These are phyloP conservation scores for Trachelus troglodyta DNA, from an alignment of 2,888 invertebrate genomes.

Conservation along the genomic window DNA sequence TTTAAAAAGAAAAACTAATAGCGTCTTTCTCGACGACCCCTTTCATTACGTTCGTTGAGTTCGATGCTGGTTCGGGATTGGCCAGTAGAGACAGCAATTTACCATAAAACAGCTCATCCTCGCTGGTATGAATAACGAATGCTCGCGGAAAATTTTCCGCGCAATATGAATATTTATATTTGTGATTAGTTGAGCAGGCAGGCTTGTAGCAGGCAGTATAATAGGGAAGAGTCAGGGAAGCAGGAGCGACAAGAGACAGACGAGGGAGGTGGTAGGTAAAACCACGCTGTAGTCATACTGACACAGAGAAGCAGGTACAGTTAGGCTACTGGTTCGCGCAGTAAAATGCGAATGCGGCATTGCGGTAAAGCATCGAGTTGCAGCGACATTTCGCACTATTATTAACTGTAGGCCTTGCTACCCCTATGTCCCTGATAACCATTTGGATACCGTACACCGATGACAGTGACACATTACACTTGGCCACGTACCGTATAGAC, in stretches of 20 bases:
- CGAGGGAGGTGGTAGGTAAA: background rate
- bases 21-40: background rate
- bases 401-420: constrained; percentile 30
- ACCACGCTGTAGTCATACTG: background rate
- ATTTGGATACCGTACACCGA: constrained; percentile 53
- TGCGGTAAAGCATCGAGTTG: constrained; percentile 39
- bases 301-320: background rate
- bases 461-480: constrained; percentile 62
- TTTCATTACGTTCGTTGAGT: background rate
- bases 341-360: constrained; percentile 35
- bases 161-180: background rate
- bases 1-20: background rate
- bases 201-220: background rate
- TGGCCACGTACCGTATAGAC: constrained; percentile 40
- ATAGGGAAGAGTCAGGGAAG: background rate
- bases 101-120: background rate
- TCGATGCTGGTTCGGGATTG: background rate
- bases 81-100: background rate
- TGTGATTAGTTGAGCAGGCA: background rate
- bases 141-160: background rate
- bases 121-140: constrained; percentile 2
- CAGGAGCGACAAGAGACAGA: background rate
- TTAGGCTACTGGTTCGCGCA: background rate
- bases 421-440: constrained; percentile 48
- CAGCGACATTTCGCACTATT: constrained; percentile 36